These are phyloP conservation scores for Platerodrilus igneus DNA, from an alignment of 2,888 invertebrate species.

Conservation along the genomic window DNA sequence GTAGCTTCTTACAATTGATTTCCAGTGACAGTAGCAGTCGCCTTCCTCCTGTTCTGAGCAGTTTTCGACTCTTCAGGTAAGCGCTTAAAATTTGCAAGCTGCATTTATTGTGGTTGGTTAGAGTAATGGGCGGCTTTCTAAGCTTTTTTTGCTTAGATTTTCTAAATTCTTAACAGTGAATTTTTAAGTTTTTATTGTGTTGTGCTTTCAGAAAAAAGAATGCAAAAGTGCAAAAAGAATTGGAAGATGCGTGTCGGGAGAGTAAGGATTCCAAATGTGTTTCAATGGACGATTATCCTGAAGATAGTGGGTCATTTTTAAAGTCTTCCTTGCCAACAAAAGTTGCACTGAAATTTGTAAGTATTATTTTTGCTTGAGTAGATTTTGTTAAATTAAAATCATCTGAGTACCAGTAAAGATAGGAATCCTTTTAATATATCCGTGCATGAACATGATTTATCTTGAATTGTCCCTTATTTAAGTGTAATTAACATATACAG, in stretches of 20 bases:
- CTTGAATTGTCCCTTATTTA: too few species aligned
- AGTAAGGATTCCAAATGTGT: conserved; percentile 66
- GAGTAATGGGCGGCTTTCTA: too few species aligned
- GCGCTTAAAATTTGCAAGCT: conserved; percentile 47
- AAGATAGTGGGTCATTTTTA: conserved; percentile 43
- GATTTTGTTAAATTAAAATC: too few species aligned
- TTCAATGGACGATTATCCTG: conserved; percentile 50
- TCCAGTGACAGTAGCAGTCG: conserved; percentile 66
- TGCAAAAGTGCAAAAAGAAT: conserved; percentile 81
- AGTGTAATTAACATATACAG: too few species aligned
- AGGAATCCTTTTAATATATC: too few species aligned
- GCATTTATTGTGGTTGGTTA: too few species aligned
- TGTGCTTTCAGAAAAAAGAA: conserved; percentile 81
- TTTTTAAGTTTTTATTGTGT: too few species aligned
- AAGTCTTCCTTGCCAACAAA: conserved; percentile 59
- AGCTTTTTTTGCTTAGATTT: too few species aligned
- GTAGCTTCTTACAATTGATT: conserved; percentile 51
- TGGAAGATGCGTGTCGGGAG: conserved; percentile 88
- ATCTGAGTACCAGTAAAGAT: too few species aligned
- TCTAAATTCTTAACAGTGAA: too few species aligned
- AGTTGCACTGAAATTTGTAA: conserved; percentile 71
- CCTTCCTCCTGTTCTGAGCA: conserved; percentile 67
- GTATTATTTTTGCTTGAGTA: conserved; percentile 39
- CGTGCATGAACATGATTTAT: too few species aligned
- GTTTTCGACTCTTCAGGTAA: conserved; percentile 69